Conservation (phyloP, 2,888 invertebrate species). For the Microchrysa polita region DNA sequence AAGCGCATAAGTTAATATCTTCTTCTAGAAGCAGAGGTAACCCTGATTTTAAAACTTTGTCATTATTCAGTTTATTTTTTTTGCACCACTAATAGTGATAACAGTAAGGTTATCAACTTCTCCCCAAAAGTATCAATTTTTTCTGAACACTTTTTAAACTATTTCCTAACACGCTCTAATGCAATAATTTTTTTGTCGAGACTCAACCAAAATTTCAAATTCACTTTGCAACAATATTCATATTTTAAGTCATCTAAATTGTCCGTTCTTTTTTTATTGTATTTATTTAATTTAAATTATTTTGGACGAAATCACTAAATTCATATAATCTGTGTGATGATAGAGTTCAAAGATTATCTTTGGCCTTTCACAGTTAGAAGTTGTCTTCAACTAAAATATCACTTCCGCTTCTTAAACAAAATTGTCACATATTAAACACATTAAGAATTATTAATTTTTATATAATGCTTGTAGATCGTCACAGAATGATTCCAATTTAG, state of each 20-base stretch:
- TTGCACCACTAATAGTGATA: not conserved
- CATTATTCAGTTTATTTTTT: constrained; percentile 14
- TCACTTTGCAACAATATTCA: constrained; percentile 23
- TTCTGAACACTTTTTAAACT: constrained; percentile 1
- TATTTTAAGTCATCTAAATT: not conserved
- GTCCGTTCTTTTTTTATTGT: not conserved
- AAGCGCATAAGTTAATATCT: too few species aligned
- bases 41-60: constrained; percentile 29
- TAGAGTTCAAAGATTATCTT: constrained; percentile 37
- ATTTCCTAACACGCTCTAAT: constrained; percentile 20
- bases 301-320: not conserved
- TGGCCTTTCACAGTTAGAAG: constrained; percentile 10
- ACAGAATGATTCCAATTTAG: too few species aligned
- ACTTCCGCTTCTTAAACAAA: constrained; percentile 2
- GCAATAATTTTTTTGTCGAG: not conserved
- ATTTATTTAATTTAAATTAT: too few species aligned
- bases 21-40: too few species aligned
- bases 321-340: not conserved
- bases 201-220: not conserved
- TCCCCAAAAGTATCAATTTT: not conserved
- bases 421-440: not conserved
- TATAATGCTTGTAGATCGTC: too few species aligned
- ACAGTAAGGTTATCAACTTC: constrained; percentile 24
- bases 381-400: not conserved
- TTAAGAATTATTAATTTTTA: not conserved